Base-by-base conservation (phyloP, 2,797 vertebrate species). In the Siniperca undulata region DNA sequence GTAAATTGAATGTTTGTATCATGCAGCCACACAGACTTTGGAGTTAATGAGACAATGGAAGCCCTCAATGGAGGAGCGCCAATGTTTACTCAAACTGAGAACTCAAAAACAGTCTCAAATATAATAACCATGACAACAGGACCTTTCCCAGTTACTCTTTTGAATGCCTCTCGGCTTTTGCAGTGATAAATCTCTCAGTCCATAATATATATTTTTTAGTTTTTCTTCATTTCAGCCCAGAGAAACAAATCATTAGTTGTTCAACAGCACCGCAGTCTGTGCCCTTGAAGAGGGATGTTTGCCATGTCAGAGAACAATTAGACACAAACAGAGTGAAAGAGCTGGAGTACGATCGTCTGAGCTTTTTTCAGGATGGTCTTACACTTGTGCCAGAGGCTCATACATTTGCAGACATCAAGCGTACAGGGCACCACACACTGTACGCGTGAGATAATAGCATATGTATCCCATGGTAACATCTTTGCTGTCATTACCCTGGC, bases 201-300 rank as follows among this genome's bases (percentile, higher is more conserved):
- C 36, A 14, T 59, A 72, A 78, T 64, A 46, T 65, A 46, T 20
- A 50, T 60, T 55, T 78, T 59, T 2, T 58, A 53, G 4, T 27
- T 38, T 34, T 34, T 48, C 46, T 66, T 44, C 66, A 56, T 88
- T 88, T 75, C 62, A 80, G 80, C 70, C 38, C 59, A 80, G 70
- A 82, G 74, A 89, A 89, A 86, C 81, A 90, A 86, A 90, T 86
- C 81, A 91, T 91, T 86, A 90, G 74, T 52, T 82, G 77, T 80
- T 86, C 46, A 83, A 72, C 87, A 78, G 58, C 81, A 55, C 53
- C 38, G 75, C 72, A n/a, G 80, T 38, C 66, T 58, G 78, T 62
- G 77, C 78, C 90, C 90, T 91, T 84, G 75, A 88, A 88, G 83
- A 61, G 80, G 52, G 69, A 79, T 46, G 87, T 87, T 76, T 76